phyloP scores from a whole-genome alignment of 2,888 invertebrate genomes.

The Trypoxylon attenuatum region DNA sequence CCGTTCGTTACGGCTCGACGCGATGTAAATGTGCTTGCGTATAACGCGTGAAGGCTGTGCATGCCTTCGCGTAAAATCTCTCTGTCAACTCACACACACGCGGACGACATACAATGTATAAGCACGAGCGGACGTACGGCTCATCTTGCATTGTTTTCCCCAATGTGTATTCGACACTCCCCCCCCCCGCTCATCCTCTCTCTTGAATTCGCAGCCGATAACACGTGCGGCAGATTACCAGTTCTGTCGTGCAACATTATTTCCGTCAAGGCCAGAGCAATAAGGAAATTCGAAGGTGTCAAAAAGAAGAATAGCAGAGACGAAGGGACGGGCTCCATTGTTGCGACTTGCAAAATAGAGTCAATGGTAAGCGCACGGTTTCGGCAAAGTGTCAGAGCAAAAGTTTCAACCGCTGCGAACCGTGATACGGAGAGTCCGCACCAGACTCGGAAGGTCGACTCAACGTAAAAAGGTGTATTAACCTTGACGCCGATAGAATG shows the following conservation, averaged over 20 bases:
- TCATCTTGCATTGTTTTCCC: not conserved
- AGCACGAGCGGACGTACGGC: not conserved
- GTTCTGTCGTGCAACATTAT: not conserved
- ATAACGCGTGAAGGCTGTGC: conserved; percentile 26
- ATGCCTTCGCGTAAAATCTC: too few species aligned
- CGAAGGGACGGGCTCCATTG: not conserved
- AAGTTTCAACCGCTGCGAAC: too few species aligned
- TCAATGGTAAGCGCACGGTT: too few species aligned
- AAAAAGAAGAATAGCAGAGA: not conserved
- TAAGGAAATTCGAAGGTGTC: not conserved
- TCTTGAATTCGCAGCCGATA: not conserved
- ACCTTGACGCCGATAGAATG: conserved; percentile 56
- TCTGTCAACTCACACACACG: not conserved
- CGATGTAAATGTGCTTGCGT: conserved; percentile 12
- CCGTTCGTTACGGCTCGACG: conserved; percentile 34
- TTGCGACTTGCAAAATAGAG: too few species aligned
- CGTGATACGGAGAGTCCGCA: conserved; percentile 56
- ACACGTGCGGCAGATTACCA: not conserved
- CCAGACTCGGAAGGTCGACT: conserved; percentile 53
- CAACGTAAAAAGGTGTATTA: conserved; percentile 56
- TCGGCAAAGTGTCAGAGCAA: too few species aligned
- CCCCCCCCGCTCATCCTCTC: not conserved
- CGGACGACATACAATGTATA: not conserved
- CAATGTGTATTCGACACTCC: not conserved
- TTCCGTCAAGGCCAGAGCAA: not conserved